phyloP scores from a whole-genome alignment of 2,888 invertebrate genomes.

The Alloscopus bannaensis region DNA sequence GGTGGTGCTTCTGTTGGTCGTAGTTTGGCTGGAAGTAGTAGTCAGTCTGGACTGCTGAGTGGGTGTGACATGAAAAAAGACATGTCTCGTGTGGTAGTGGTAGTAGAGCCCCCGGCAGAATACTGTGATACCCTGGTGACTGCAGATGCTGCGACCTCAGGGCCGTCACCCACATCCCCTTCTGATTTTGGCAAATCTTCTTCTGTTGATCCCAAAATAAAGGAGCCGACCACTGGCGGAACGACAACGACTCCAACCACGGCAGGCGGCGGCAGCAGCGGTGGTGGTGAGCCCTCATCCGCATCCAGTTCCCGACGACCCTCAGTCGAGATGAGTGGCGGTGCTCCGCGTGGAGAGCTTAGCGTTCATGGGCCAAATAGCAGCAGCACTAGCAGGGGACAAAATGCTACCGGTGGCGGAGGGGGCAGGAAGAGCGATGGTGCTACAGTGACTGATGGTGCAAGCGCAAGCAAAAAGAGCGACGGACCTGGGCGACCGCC shows the following conservation, averaged over 20 bases:
- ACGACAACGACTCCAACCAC: constrained; percentile 26
- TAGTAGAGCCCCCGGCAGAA: constrained; percentile 58
- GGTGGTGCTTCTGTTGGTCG: constrained; percentile 8
- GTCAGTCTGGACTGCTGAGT: constrained; percentile 14
- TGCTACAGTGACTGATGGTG: constrained; percentile 60
- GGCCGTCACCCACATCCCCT: constrained; percentile 6
- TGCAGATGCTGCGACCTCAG: not conserved
- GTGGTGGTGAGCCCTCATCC: constrained; percentile 56
- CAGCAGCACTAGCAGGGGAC: constrained; percentile 47
- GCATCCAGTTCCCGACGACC: constrained; percentile 55
- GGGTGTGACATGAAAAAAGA: constrained; percentile 55
- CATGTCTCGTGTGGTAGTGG: constrained; percentile 50
- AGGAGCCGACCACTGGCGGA: constrained; percentile 43
- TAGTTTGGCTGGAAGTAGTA: constrained; percentile 1
- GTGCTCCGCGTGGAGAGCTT: constrained; percentile 58
- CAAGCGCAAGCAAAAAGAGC: constrained; percentile 54
- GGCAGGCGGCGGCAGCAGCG: constrained; percentile 33
- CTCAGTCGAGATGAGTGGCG: constrained; percentile 59
- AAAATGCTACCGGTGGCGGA: constrained; percentile 26
- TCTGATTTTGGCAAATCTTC: constrained; percentile 59
- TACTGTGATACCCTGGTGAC: constrained; percentile 46
- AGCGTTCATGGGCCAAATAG: constrained; percentile 56
- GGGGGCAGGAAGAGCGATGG: constrained; percentile 42
- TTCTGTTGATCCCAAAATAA: constrained; percentile 55
- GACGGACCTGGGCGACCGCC: constrained; percentile 56